phyloP scores from a whole-genome alignment of 2,797 vertebrate genomes.

The Hybognathus amarus region DNA sequence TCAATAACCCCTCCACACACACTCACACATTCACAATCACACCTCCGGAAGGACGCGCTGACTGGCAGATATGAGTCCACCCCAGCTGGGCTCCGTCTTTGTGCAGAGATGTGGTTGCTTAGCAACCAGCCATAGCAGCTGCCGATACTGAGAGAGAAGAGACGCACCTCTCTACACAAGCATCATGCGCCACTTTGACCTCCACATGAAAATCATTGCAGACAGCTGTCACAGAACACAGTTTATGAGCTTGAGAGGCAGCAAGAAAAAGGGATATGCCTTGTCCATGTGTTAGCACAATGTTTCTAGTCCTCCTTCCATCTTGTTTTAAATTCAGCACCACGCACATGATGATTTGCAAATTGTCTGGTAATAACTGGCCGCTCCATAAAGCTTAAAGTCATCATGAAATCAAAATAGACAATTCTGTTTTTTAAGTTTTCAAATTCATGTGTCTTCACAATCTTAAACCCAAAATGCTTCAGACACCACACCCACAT shows the following conservation, averaged over 20 bases:
- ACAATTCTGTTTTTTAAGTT: not conserved
- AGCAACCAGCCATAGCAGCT: slow-evolving; percentile 92
- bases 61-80: slow-evolving; percentile 83
- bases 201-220: slow-evolving; percentile 9
- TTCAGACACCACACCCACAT: not conserved
- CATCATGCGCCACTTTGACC: slow-evolving; percentile 14
- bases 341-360: not conserved
- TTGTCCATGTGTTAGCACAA: not conserved
- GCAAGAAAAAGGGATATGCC: not conserved
- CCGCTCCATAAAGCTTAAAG: not conserved
- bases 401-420: not conserved
- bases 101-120: slow-evolving; percentile 90
- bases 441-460: not conserved
- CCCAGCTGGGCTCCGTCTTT: slow-evolving; percentile 91
- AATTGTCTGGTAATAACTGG: not conserved
- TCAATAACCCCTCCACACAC: slow-evolving; percentile 28
- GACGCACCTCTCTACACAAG: slow-evolving; percentile 22
- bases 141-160: slow-evolving; percentile 64
- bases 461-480: not conserved
- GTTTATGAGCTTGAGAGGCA: not conserved
- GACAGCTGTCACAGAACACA: slow-evolving; percentile 29
- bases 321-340: not conserved
- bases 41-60: slow-evolving; percentile 62
- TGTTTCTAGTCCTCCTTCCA: not conserved
- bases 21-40: slow-evolving; percentile 46